phyloP scores from a whole-genome alignment of 2,113 vertebrate species.

The Heliornis fulica region DNA sequence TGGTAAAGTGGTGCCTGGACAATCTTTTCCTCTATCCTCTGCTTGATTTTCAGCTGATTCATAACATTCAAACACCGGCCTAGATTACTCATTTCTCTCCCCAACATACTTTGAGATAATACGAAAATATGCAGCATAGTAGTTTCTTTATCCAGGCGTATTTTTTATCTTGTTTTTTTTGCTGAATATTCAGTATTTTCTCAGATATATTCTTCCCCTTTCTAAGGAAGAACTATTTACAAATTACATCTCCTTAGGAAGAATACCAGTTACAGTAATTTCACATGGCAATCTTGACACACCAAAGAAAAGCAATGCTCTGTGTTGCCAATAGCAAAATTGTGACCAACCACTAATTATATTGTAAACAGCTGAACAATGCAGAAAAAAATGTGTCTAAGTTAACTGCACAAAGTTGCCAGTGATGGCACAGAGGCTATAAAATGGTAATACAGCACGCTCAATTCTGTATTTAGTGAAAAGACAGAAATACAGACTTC shows the following conservation, averaged over 20 bases:
- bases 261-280: neutral
- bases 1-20: slow-evolving; percentile 42
- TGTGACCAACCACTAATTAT: slow-evolving; percentile 13
- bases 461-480: neutral
- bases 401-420: neutral
- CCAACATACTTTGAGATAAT: neutral
- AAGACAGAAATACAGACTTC: neutral
- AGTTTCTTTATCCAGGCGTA: slow-evolving; percentile 18
- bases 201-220: slow-evolving; percentile 38
- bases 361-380: slow-evolving; percentile 34
- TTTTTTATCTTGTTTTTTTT: neutral
- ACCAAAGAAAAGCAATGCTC: neutral
- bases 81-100: slow-evolving; percentile 27
- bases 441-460: neutral
- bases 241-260: neutral
- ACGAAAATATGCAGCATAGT: slow-evolving; percentile 10
- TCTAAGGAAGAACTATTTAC: slow-evolving; percentile 35
- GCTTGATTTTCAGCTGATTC: slow-evolving; percentile 46
- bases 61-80: neutral
- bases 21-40: neutral
- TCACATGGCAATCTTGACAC: neutral
- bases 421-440: neutral
- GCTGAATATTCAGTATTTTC: slow-evolving; percentile 44
- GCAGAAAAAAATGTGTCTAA: slow-evolving; percentile 1
- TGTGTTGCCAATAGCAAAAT: neutral